Evolutionary conservation across 1,140 invertebrate genomes (phyloP).

Genomic region (Matsumurasca onukii): DNA sequence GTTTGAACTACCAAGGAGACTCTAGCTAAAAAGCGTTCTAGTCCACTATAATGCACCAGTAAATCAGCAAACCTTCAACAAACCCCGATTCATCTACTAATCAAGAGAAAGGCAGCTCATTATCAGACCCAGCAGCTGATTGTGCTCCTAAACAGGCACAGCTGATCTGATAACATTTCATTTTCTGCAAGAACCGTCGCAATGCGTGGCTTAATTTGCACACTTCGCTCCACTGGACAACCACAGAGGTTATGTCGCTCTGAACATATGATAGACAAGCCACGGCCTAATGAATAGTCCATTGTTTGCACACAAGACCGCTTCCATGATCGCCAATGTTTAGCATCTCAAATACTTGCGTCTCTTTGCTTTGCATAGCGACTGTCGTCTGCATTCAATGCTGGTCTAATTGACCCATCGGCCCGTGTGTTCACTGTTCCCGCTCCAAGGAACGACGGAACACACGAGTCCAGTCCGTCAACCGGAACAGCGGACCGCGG

Average conservation of each 20-base stretch:
- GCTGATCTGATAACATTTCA: background rate
- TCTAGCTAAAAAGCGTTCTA: no score
- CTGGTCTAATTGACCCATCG: conserved; percentile 12
- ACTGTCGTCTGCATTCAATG: conserved; percentile 5
- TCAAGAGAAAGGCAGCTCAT: background rate
- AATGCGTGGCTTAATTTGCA: background rate
- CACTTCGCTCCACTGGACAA: background rate
- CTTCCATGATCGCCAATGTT: conserved; percentile 7
- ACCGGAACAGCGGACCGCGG: background rate
- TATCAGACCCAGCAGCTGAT: no score
- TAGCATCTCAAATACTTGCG: conserved; percentile 12
- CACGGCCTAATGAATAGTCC: conserved; percentile 16
- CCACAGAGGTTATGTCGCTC: background rate
- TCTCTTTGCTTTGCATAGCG: conserved; percentile 2
- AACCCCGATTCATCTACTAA: no score
- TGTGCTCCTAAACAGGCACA: background rate
- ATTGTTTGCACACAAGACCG: conserved; percentile 10
- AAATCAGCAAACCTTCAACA: no score
- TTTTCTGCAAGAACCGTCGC: background rate
- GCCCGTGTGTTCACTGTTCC: background rate
- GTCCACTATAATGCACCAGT: no score
- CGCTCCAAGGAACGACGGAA: background rate
- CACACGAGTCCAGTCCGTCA: background rate
- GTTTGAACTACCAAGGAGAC: no score
- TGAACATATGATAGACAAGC: conserved; percentile 4